These are phyloP conservation scores for Hyphantria cunea DNA, from an alignment of 1,140 invertebrate species.

Conservation along the genomic window DNA sequence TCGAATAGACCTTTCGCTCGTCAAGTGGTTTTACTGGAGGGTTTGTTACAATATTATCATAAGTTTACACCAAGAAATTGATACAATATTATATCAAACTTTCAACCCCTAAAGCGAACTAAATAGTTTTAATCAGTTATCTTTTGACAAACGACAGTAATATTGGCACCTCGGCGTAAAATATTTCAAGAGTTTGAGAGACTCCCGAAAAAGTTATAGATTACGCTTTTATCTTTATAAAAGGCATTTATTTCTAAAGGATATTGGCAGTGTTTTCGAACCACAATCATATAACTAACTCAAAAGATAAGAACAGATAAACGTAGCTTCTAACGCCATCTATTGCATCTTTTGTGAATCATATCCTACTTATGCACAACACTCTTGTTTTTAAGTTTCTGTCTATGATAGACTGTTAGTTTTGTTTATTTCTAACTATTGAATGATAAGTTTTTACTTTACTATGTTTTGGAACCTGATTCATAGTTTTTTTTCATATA, in stretches of 20 bases:
- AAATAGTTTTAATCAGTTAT: constrained; percentile 26
- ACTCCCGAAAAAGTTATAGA: constrained; percentile 13
- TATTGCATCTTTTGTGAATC: neutral
- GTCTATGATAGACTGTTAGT: neutral
- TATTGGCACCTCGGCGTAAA: constrained; percentile 15
- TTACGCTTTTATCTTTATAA: neutral
- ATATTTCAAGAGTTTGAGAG: constrained; percentile 9
- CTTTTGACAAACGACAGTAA: constrained; percentile 9
- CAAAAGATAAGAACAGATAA: neutral
- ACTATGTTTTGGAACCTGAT: too few species aligned
- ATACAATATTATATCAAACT: constrained; percentile 15
- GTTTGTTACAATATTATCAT: constrained; percentile 18
- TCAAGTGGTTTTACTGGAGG: constrained; percentile 12
- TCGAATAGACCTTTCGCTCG: constrained; percentile 15
- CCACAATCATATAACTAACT: too few species aligned
- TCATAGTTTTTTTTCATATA: too few species aligned
- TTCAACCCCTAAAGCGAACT: neutral
- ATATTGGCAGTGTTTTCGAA: too few species aligned
- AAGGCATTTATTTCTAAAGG: neutral
- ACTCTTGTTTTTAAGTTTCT: neutral
- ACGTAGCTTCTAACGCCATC: neutral
- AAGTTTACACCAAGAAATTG: constrained; percentile 19
- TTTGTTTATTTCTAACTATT: too few species aligned
- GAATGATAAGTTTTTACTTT: too few species aligned
- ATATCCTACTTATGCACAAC: neutral